Evolutionary conservation across 2,113 vertebrate species (phyloP).

Genomic region (Loxodonta africana): DNA sequence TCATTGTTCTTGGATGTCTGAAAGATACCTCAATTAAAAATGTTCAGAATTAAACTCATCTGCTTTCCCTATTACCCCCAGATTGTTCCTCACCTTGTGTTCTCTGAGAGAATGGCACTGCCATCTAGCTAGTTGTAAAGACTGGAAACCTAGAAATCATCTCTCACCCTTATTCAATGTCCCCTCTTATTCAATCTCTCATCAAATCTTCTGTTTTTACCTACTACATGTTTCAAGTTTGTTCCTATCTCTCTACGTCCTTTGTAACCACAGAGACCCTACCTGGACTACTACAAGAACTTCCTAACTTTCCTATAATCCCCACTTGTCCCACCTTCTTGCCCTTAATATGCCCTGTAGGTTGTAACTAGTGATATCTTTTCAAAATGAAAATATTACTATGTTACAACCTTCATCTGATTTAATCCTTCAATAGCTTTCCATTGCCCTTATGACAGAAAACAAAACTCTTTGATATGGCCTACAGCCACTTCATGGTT

Average conservation of each 20-base stretch:
- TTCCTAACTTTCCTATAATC: neutral
- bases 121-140: neutral
- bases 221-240: neutral
- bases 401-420: neutral
- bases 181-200: neutral
- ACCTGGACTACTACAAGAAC: neutral
- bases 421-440: neutral
- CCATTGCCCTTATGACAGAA: neutral
- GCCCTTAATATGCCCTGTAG: neutral
- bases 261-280: neutral
- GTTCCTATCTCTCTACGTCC: neutral
- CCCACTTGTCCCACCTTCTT: neutral
- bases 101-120: neutral
- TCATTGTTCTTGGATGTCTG: neutral
- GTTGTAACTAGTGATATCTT: neutral
- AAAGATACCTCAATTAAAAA: neutral
- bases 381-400: slow-evolving; percentile 1
- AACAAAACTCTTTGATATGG: neutral
- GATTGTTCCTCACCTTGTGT: neutral
- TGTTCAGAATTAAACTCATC: neutral
- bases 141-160: neutral
- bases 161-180: neutral
- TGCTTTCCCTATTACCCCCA: neutral
- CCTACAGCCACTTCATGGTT: neutral
- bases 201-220: neutral